Evolutionary conservation across 2,888 invertebrate genomes (phyloP).

Genomic region (Stictocephala bisonia): DNA sequence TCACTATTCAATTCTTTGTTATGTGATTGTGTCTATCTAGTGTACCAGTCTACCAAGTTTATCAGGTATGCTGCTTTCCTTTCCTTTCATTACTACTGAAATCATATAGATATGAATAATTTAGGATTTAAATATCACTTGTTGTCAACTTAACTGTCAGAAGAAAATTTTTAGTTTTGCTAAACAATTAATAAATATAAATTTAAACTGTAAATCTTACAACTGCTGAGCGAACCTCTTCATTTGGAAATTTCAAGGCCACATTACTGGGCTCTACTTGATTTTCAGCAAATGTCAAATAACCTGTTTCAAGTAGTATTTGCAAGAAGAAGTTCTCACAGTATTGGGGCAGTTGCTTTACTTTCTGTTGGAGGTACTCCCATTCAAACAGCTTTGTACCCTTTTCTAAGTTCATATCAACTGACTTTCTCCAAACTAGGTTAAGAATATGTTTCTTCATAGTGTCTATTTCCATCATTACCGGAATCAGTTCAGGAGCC

Average conservation of each 20-base stretch:
- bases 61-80: no score
- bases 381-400: not conserved
- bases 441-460: not conserved
- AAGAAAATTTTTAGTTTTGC: no score
- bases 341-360: slow-evolving; percentile 13
- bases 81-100: no score
- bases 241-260: slow-evolving; percentile 8
- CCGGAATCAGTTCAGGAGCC: not conserved
- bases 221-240: slow-evolving; percentile 13
- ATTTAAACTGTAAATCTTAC: slow-evolving; percentile 5
- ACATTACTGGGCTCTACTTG: not conserved
- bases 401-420: slow-evolving; percentile 8
- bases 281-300: slow-evolving; percentile 9
- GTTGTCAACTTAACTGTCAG: no score
- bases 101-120: no score
- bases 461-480: not conserved
- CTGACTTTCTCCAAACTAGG: slow-evolving; percentile 10
- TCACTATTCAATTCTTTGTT: no score
- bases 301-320: not conserved
- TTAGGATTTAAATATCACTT: no score
- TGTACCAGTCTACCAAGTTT: no score
- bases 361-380: not conserved
- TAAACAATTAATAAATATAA: no score
- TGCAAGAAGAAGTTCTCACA: slow-evolving; percentile 28
- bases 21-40: no score